Base-by-base conservation (phyloP, 1,140 invertebrate genomes). In the Drosophila parvula region DNA sequence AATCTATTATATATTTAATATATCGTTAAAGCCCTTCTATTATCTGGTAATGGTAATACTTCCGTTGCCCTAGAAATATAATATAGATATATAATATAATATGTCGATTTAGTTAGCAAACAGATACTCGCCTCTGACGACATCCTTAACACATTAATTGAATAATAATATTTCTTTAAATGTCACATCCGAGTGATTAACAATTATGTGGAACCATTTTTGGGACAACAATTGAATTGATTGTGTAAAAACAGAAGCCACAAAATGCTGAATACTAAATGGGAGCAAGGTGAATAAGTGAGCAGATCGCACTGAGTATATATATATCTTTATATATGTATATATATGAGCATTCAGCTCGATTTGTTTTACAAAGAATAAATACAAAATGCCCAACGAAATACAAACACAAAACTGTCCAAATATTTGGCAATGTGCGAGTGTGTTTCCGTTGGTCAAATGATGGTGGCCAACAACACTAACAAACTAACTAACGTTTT, bases 321-420 rank as follows among this genome's bases (percentile, higher is more conserved):
- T 16, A 12, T 53, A 3, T 53, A 22, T 53, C 16, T 18, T 16
- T 55, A n/a, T 22, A 22, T 22, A 16, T 16, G 9, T 18, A 38
- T 50, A 50, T 47, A 34, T 14, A 14, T 56, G 22, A 59, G 55
- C 68, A 70, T 76, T 84, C 71, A 75, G 82, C 82, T 85, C 82
- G 75, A 85, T 86, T 85, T 86, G 82, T 68, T 76, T 71, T 50
- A 67, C 45, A 79, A 76, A 65, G 62, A 58, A 63, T 79, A 79
- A 81, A 85, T 69, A 79, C 53, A 70, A 51, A 45, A 71, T 34
- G 7, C 51, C 48, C 69, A 60, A 59, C 38, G 34, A 78, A 64
- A 79, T 51, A 43, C 51, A 73, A 51, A 55, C 47, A 43, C 69
- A 48, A 48, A 61, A 56, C 44, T 58, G 55, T 40, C 50, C 70